phyloP scores from a whole-genome alignment of 2,797 vertebrate genomes.

The Bovichtus variegatus region DNA sequence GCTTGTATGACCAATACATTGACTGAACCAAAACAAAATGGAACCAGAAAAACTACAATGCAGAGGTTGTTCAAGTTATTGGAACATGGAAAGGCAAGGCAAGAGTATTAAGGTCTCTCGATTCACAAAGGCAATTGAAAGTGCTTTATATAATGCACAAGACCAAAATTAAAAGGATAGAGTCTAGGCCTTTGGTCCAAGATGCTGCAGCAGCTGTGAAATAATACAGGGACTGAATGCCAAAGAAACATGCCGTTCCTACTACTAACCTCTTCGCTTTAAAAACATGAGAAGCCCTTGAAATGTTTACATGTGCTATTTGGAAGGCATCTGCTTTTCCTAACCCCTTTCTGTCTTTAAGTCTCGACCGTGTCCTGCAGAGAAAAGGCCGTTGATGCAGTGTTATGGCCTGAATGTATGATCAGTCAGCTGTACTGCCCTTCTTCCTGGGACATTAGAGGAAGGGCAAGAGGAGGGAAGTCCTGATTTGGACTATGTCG shows the following conservation, averaged over 20 bases:
- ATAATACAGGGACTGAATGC: conserved; percentile 23
- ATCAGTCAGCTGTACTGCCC: conserved; percentile 46
- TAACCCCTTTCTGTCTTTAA: not conserved
- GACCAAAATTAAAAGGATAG: not conserved
- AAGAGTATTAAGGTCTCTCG: not conserved
- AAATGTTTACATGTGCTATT: conserved; percentile 34
- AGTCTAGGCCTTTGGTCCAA: not conserved
- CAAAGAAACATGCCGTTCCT: conserved; percentile 34
- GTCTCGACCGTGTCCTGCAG: conserved; percentile 1
- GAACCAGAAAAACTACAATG: not conserved
- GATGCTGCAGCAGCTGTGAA: conserved; percentile 22
- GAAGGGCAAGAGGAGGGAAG: conserved; percentile 61
- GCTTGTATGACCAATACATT: not conserved
- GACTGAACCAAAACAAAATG: not conserved
- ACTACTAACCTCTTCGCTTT: conserved; percentile 1
- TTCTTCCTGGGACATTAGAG: conserved; percentile 33
- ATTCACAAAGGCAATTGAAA: not conserved
- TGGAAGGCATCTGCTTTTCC: conserved; percentile 30
- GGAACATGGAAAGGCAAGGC: not conserved
- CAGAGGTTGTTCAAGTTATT: not conserved
- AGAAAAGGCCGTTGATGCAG: conserved; percentile 28
- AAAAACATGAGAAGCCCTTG: conserved; percentile 22
- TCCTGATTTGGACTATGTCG: conserved; percentile 61
- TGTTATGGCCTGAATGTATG: conserved; percentile 59
- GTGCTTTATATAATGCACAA: not conserved